A percentile compares a stretch with the other conserved stretches of the same genome.
phyloP scores from a whole-genome alignment of 1,140 invertebrate genomes.

The Bombus confusus region DNA sequence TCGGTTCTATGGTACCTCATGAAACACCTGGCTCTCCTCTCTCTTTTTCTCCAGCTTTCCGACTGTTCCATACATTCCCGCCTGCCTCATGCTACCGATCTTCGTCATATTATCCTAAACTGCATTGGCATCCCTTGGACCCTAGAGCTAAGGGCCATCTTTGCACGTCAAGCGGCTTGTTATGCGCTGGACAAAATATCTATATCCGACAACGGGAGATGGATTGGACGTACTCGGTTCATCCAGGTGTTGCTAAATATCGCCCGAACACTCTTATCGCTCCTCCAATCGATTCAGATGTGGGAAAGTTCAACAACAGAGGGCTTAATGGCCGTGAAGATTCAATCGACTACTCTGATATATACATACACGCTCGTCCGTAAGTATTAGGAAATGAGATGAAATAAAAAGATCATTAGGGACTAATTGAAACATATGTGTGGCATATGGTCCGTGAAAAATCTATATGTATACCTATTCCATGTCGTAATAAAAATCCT shows the following conservation, averaged over 20 bases:
- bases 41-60: neutral
- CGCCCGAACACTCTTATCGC: neutral
- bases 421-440: neutral
- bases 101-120: constrained; percentile 65
- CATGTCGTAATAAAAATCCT: no score
- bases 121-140: constrained; percentile 49
- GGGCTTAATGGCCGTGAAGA: neutral
- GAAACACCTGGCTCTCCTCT: constrained; percentile 71
- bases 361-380: no score
- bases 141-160: constrained; percentile 19
- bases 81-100: constrained; percentile 56
- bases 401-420: neutral
- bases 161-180: constrained; percentile 59
- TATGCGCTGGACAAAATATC: constrained; percentile 57
- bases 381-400: neutral
- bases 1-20: constrained; percentile 58
- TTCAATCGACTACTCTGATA: no score
- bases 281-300: neutral
- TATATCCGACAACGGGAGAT: constrained; percentile 43
- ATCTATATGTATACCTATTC: no score
- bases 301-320: neutral
- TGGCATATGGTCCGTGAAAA: no score
- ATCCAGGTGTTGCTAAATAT: constrained; percentile 13
- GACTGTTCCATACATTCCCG: constrained; percentile 43
- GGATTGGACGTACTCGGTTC: neutral